These are phyloP conservation scores for Glandiceps talaboti DNA, from an alignment of 53 echinoderm and acorn worm genomes.

Conservation along the genomic window DNA sequence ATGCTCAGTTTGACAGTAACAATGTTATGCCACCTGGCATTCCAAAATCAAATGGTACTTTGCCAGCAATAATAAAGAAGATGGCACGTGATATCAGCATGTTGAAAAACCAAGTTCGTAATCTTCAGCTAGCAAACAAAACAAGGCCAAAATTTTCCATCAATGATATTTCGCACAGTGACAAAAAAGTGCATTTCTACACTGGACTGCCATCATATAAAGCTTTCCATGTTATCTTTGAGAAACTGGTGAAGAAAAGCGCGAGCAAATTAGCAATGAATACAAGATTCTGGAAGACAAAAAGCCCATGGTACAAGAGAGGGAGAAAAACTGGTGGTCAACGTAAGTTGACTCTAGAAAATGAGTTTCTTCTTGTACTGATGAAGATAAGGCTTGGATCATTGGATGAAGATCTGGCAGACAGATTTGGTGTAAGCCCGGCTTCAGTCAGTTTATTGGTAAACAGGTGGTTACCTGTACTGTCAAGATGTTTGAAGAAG, in stretches of 20 bases:
- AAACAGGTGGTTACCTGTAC: constrained; percentile 35
- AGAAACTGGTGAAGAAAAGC: not conserved
- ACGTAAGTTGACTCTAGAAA: constrained; percentile 14
- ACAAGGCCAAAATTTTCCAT: not conserved
- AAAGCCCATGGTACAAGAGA: not conserved
- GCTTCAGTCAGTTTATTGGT: constrained; percentile 30
- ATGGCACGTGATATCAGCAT: not conserved
- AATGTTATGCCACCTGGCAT: no score
- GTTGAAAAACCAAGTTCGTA: not conserved
- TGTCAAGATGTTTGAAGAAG: constrained; percentile 20
- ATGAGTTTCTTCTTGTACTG: constrained; percentile 35
- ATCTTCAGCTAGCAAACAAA: not conserved
- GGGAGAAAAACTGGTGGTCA: constrained; percentile 17
- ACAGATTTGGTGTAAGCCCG: constrained; percentile 30
- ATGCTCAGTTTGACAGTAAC: no score
- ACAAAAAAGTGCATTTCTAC: not conserved
- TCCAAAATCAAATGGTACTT: no score
- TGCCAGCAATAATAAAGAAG: no score
- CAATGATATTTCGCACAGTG: not conserved
- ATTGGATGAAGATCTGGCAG: constrained; percentile 30
- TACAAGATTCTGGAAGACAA: not conserved
- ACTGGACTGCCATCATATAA: not conserved
- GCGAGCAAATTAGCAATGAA: not conserved
- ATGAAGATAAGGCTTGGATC: constrained; percentile 42
- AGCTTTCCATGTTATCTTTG: not conserved